Evolutionary conservation across 1,140 invertebrate genomes (phyloP).

Genomic region (Mya arenaria): DNA sequence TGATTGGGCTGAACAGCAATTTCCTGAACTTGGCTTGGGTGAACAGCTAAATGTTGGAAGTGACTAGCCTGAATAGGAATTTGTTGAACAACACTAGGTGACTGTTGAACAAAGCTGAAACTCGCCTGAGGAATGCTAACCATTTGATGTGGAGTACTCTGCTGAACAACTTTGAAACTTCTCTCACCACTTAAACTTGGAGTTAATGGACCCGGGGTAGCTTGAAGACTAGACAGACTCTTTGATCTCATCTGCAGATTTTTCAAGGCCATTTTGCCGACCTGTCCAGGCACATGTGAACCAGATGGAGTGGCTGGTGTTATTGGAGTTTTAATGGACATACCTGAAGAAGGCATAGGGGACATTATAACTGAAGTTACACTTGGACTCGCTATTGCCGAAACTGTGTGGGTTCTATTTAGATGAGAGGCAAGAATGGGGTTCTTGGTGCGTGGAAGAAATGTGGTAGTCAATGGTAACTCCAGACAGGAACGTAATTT

Average conservation of each 20-base stretch:
- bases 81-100: no score
- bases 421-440: background rate
- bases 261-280: slow-evolving; percentile 45
- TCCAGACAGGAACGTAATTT: slow-evolving; percentile 1
- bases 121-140: no score
- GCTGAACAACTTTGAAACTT: no score
- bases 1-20: background rate
- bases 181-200: no score
- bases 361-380: background rate
- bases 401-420: background rate
- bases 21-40: no score
- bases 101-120: no score
- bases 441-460: background rate
- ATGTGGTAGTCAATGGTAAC: slow-evolving; percentile 17
- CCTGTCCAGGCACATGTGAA: slow-evolving; percentile 11
- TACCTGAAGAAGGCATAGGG: background rate
- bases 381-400: background rate
- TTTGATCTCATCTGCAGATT: slow-evolving; percentile 44
- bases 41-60: no score
- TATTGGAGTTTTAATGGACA: no score
- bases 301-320: no score
- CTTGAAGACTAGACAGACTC: slow-evolving; percentile 26
- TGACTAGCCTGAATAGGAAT: no score
- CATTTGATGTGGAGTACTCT: no score
- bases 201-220: background rate